Conservation (phyloP, 2,797 vertebrate genomes). For the Tenualosa ilisha region DNA sequence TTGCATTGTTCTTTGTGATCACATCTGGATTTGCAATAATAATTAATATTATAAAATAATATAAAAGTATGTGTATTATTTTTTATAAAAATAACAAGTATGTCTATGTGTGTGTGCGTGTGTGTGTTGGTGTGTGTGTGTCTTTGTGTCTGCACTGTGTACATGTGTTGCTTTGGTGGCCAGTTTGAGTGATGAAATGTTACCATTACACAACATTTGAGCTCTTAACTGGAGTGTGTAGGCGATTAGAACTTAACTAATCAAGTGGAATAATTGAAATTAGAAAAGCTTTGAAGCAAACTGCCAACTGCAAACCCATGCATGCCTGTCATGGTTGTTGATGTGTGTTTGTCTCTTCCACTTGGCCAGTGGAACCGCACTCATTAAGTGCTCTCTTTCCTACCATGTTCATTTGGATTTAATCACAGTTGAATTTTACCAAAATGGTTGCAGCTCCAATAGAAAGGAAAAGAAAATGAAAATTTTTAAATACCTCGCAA, state of each 20-base stretch:
- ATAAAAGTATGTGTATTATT: not conserved
- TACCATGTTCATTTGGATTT: not conserved
- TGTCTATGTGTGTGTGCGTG: not conserved
- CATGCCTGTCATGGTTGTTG: not conserved
- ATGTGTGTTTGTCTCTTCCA: not conserved
- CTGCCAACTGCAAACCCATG: not conserved
- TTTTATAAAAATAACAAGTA: no score
- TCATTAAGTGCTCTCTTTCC: not conserved
- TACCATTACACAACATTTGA: not conserved
- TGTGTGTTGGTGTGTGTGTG: not conserved
- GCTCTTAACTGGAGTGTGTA: not conserved
- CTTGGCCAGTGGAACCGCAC: no score
- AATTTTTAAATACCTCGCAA: no score
- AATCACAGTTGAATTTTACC: not conserved
- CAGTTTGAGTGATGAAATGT: not conserved
- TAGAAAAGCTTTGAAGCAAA: not conserved
- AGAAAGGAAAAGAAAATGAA: not conserved
- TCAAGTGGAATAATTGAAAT: constrained; percentile 3
- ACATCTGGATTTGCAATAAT: not conserved
- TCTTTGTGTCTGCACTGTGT: not conserved
- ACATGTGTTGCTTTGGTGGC: not conserved
- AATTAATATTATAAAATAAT: not conserved
- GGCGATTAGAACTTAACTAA: not conserved
- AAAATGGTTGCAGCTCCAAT: not conserved
- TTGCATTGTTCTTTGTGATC: not conserved